A percentile compares a stretch with the other conserved stretches of the same genome.
phyloP scores from a whole-genome alignment of 2,888 invertebrate species.

The Metopia argyrocephala region DNA sequence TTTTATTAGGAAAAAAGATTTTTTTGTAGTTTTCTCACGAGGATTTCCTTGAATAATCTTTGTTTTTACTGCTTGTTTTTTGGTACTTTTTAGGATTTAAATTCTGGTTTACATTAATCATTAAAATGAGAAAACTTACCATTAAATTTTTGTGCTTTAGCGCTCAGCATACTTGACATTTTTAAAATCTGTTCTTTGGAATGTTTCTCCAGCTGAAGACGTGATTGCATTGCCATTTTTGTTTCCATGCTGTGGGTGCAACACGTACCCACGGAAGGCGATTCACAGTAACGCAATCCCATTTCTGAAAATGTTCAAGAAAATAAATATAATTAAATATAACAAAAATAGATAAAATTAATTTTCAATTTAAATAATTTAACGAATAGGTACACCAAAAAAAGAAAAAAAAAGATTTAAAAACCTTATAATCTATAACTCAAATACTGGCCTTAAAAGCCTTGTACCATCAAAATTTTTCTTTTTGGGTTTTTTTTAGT shows the following conservation, averaged over 20 bases:
- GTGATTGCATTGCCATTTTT: slow-evolving; percentile 85
- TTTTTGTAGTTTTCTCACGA: too few relatives aligned
- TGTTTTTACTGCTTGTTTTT: too few relatives aligned
- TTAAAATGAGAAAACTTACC: slow-evolving; percentile 82
- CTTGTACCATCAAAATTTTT: too few relatives aligned
- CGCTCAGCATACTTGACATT: slow-evolving; percentile 86
- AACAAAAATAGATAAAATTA: slow-evolving; percentile 7
- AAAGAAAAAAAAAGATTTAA: slow-evolving; percentile 31
- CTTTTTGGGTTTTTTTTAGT: not conserved
- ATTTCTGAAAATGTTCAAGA: slow-evolving; percentile 72
- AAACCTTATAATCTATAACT: slow-evolving; percentile 29
- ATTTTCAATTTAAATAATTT: not conserved
- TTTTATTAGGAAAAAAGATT: too few relatives aligned
- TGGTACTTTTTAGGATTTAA: too few relatives aligned
- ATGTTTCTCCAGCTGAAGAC: slow-evolving; percentile 86
- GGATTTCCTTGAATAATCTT: too few relatives aligned
- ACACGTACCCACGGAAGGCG: slow-evolving; percentile 80
- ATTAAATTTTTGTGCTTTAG: slow-evolving; percentile 90
- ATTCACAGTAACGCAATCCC: slow-evolving; percentile 77
- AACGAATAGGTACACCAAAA: slow-evolving; percentile 12
- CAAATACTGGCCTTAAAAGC: not conserved
- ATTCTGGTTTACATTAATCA: not conserved
- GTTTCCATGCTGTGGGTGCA: slow-evolving; percentile 82
- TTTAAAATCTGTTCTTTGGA: slow-evolving; percentile 87
- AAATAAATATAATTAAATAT: slow-evolving; percentile 10